Evolutionary conservation across 2,113 vertebrate species (phyloP).

Genomic region (Columba janthina): DNA sequence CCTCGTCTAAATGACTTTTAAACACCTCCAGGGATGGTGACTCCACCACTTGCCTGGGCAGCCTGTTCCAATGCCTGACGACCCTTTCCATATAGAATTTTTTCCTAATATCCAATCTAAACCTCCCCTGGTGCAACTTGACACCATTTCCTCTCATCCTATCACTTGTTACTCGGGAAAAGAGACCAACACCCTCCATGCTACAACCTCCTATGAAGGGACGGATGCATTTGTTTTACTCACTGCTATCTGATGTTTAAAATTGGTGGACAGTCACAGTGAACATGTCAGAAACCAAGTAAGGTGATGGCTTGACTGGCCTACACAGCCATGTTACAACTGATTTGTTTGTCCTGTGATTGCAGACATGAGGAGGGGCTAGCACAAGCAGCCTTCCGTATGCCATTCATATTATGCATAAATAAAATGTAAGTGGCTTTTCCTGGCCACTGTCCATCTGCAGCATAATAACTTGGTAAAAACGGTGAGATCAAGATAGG

Average conservation of each 20-base stretch:
- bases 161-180: too few relatives aligned
- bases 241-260: background rate
- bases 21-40: too few relatives aligned
- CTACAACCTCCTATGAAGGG: background rate
- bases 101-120: too few relatives aligned
- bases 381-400: background rate
- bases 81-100: too few relatives aligned
- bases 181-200: too few relatives aligned
- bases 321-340: background rate
- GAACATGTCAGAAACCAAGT: background rate
- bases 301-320: background rate
- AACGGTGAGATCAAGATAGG: background rate
- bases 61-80: too few relatives aligned
- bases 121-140: too few relatives aligned
- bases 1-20: too few relatives aligned
- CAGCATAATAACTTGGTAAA: background rate
- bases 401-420: background rate
- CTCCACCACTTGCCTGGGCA: too few relatives aligned
- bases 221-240: background rate
- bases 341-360: background rate
- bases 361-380: fast-evolving
- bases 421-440: background rate
- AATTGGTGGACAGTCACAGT: background rate
- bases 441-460: background rate
- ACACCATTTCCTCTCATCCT: too few relatives aligned